Evolutionary conservation across 2,113 vertebrate genomes (phyloP).

Genomic region (Polyodon spathula): DNA sequence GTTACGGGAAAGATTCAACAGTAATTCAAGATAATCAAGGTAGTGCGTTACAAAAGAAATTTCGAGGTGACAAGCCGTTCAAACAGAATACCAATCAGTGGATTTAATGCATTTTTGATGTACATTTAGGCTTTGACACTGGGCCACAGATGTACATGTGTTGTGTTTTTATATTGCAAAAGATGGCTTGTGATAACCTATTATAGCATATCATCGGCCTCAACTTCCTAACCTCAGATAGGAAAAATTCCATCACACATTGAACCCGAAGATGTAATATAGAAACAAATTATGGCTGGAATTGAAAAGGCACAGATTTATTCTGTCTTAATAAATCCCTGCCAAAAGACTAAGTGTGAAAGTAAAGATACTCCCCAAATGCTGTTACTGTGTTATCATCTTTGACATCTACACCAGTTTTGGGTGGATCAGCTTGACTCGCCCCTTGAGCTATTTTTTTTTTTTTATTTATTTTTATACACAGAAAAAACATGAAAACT

Average conservation of each 20-base stretch:
- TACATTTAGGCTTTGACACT: constrained; percentile 87
- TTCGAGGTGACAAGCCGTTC: constrained; percentile 74
- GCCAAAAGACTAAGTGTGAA: constrained; percentile 90
- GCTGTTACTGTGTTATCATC: constrained; percentile 86
- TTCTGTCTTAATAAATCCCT: constrained; percentile 97
- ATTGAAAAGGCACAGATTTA: constrained; percentile 99
- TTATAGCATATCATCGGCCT: constrained; percentile 83
- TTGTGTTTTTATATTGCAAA: constrained; percentile 93
- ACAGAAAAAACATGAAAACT: constrained; percentile 4
- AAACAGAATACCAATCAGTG: constrained; percentile 89
- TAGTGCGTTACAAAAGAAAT: constrained; percentile 71
- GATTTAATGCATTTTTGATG: constrained; percentile 98
- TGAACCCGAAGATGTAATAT: constrained; percentile 85
- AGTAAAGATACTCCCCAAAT: constrained; percentile 77
- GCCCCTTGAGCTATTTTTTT: constrained; percentile 13
- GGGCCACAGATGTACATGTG: constrained; percentile 98
- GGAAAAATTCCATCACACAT: constrained; percentile 94
- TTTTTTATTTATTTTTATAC: constrained; percentile 14
- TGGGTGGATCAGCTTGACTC: constrained; percentile 38
- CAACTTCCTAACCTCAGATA: constrained; percentile 52
- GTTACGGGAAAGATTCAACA: constrained; percentile 57
- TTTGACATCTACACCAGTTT: constrained; percentile 72
- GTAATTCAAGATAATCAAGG: constrained; percentile 83
- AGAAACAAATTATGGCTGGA: constrained; percentile 99
- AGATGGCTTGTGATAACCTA: constrained; percentile 88